Evolutionary conservation across 2,888 invertebrate genomes (phyloP).

Genomic region (Clunio marinus): DNA sequence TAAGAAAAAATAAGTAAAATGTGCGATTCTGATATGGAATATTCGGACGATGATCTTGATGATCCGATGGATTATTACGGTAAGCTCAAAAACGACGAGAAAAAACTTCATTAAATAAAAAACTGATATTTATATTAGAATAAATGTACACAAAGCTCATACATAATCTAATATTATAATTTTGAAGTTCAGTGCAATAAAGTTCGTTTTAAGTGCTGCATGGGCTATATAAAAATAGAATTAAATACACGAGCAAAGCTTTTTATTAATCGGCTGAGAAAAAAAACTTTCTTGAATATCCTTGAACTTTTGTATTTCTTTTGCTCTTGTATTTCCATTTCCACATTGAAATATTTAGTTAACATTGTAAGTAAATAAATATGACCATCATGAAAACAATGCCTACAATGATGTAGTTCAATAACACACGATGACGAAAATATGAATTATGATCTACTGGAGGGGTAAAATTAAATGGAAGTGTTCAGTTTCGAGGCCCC

Average conservation of each 20-base stretch:
- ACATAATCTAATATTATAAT: too few species aligned
- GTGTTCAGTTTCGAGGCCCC: neutral
- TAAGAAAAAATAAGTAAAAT: too few species aligned
- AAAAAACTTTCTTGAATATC: conserved; percentile 20
- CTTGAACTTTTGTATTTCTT: conserved; percentile 34
- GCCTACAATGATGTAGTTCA: neutral
- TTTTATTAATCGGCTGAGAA: too few species aligned
- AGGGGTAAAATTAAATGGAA: neutral
- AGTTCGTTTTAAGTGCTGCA: too few species aligned
- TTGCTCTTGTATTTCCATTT: conserved; percentile 18
- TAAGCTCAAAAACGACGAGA: too few species aligned
- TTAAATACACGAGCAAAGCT: too few species aligned
- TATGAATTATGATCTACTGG: conserved; percentile 10
- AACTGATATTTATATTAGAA: too few species aligned
- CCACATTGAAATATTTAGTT: neutral
- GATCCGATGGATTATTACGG: conserved; percentile 38
- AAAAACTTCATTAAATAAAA: too few species aligned
- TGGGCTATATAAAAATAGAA: too few species aligned
- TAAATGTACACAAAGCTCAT: too few species aligned
- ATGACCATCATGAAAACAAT: neutral
- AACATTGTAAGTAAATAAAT: neutral
- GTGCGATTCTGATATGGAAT: conserved; percentile 76
- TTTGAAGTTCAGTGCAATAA: too few species aligned
- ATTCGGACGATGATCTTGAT: conserved; percentile 65
- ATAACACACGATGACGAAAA: conserved; percentile 2